These are phyloP conservation scores for Sebastes jordani DNA, from an alignment of 2,797 vertebrate genomes.

Conservation along the genomic window DNA sequence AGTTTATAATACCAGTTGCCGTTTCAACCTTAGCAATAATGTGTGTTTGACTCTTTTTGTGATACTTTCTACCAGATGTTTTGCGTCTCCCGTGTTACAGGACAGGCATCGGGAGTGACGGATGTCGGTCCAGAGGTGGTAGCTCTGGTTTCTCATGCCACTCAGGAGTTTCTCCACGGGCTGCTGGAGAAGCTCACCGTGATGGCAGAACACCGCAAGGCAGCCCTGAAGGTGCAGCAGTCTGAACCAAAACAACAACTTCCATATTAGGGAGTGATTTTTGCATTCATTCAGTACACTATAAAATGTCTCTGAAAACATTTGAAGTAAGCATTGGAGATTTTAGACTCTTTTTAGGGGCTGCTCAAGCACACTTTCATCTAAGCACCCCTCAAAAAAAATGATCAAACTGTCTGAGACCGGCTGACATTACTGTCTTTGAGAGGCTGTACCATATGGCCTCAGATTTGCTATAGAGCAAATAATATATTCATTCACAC, in stretches of 20 bases:
- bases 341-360: no score
- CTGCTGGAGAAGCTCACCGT: conserved; percentile 90
- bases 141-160: conserved; percentile 91
- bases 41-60: neutral
- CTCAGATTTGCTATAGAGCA: no score
- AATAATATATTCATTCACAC: no score
- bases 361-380: no score
- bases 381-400: no score
- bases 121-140: conserved; percentile 92
- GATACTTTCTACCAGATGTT: neutral
- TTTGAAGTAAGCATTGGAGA: no score
- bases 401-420: no score
- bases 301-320: no score
- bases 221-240: conserved; percentile 86
- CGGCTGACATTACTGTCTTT: no score
- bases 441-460: no score
- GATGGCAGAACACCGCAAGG: conserved; percentile 88
- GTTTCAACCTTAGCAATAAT: no score
- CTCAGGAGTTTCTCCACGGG: conserved; percentile 89
- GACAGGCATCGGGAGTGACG: conserved; percentile 79
- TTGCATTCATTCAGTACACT: neutral
- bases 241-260: neutral
- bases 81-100: conserved; percentile 25
- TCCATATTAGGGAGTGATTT: neutral
- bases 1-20: no score